A percentile compares a stretch with the other conserved stretches of the same genome.
Conservation (phyloP, 30 jellyfish, hydroid and myxozoan genomes). For the Pseudorhiza aurosa region DNA sequence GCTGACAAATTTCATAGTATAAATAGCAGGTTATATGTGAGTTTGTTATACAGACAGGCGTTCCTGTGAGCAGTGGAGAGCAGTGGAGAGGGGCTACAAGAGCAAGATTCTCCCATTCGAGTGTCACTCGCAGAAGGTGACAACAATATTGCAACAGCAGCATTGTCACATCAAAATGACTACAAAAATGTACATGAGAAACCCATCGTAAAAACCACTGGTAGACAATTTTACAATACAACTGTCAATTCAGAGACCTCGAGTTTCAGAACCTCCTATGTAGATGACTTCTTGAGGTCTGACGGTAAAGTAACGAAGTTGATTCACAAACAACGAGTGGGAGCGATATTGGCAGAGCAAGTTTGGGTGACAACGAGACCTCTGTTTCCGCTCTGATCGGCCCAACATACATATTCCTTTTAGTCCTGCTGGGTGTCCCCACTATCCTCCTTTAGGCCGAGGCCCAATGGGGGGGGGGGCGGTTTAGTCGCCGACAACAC, state of each 20-base stretch:
- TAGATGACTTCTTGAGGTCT: neutral
- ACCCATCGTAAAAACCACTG: neutral
- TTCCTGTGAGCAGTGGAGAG: no score
- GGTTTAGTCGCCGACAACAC: no score
- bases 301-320: neutral
- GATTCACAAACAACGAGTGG: neutral
- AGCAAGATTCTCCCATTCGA: conserved; percentile 45
- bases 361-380: neutral
- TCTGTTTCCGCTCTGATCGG: conserved; percentile 64
- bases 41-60: no score
- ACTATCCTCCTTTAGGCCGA: no score
- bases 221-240: neutral
- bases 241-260: neutral
- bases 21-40: no score
- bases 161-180: neutral
- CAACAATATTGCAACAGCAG: conserved; percentile 7
- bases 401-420: conserved; percentile 63
- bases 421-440: conserved; percentile 46
- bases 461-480: no score
- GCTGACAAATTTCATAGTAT: no score
- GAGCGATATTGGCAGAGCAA: neutral
- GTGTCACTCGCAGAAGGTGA: conserved; percentile 49
- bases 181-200: neutral
- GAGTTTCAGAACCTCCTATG: neutral
- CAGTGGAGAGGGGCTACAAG: conserved; percentile 34